Evolutionary conservation across 2,797 vertebrate species (phyloP), one percentile per base, ranked within the genome.

Genomic region (Muraenolepis orangiensis): DNA sequence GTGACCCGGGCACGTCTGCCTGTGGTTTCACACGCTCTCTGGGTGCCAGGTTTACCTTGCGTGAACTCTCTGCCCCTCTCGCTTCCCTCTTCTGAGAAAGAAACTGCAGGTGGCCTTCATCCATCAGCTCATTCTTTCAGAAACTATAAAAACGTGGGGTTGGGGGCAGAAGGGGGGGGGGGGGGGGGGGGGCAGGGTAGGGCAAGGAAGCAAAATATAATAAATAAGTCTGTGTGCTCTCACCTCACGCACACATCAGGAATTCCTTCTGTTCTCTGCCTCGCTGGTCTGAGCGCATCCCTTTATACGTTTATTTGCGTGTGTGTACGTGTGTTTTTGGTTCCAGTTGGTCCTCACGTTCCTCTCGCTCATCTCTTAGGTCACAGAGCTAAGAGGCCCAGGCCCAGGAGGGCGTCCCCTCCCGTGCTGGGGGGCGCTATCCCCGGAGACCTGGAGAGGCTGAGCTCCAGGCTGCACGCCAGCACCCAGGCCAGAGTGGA

Each of bases 321-420:
- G 32, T 34, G 32, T 34, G 32, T 40, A 10, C 2, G 38, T 23
- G 51, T 57, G 64, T 29, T 26, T 30, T 28, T 66, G 64, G 40
- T 31, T 76, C n/a, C n/a, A n/a, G n/a, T n/a, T n/a, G n/a, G n/a
- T n/a, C n/a, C 66, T 28, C 12, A 20, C 79, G 75, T 73, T 70
- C 31, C 71, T 66, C 81, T 70, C 38, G 70, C 75, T 78, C 69
- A 34, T 32, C 71, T 72, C 76, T 83, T 72, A 99, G 97, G 95
- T 85, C 95, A 94, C 86, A 88, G 91, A 88, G 88, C 86, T 30
- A 92, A 91, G 80, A 94, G 92, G 87, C 92, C 91, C 87, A 95
- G 90, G 89, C 85, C 73, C 75, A 93, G 85, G 88, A 91, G 86
- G 86, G 75, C 78, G 46, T 72, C 79, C 74, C 84, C 79, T 71